Percentiles rank a stretch among this genome's conserved stretches.
These are phyloP conservation scores for Porites rus DNA, from an alignment of 92 coral and sea anemone genomes.

Conservation along the genomic window DNA sequence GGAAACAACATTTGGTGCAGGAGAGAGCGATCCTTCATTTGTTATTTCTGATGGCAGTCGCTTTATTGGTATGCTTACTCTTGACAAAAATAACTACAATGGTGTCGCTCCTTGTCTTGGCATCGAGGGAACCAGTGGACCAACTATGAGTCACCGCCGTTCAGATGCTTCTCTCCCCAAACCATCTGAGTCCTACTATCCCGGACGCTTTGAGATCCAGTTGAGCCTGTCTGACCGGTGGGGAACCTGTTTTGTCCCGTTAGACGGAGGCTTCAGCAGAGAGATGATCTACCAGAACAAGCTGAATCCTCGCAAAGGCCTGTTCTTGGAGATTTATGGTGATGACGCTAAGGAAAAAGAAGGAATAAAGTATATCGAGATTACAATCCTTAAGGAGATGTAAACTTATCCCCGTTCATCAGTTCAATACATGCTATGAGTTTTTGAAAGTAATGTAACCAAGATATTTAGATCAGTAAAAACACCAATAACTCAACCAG, in stretches of 20 bases:
- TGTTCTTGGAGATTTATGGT: conserved; percentile 28
- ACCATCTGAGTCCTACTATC: conserved; percentile 15
- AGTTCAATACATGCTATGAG: too few relatives aligned
- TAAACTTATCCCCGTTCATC: not conserved
- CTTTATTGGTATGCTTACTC: not conserved
- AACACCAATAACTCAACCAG: too few relatives aligned
- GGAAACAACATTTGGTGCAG: too few relatives aligned
- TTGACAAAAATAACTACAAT: conserved; percentile 1
- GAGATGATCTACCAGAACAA: conserved; percentile 19
- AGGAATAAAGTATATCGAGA: conserved; percentile 30
- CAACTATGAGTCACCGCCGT: not conserved
- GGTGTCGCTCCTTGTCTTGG: not conserved
- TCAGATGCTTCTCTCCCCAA: not conserved
- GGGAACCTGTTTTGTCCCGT: conserved; percentile 35
- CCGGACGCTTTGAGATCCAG: conserved; percentile 21
- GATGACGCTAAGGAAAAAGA: conserved; percentile 15
- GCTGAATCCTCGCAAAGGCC: conserved; percentile 13
- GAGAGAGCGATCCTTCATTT: not conserved
- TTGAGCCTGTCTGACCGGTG: conserved; percentile 39
- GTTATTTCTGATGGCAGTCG: conserved; percentile 18
- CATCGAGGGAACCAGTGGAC: conserved; percentile 20
- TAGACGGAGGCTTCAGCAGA: conserved; percentile 23
- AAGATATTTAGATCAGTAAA: not conserved
- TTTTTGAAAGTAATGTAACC: not conserved
- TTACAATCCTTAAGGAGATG: conserved; percentile 12